Conservation (phyloP, 2,888 invertebrate species). For the Salticus scenicus region DNA sequence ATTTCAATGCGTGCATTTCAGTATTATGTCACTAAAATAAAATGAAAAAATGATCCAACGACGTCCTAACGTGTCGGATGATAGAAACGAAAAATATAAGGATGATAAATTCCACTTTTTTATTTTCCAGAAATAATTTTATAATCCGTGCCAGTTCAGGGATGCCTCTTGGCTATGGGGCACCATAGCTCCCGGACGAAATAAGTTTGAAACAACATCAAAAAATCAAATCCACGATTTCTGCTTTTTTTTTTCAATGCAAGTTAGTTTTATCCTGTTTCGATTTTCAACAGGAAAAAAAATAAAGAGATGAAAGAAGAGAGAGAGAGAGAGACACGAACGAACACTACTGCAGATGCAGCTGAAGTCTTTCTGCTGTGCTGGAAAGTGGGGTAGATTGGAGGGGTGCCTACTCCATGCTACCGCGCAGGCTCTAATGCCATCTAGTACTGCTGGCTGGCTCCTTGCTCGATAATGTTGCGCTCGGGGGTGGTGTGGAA, state of each 20-base stretch:
- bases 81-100: background rate
- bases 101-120: conserved; percentile 10
- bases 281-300: conserved; percentile 28
- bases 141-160: conserved; percentile 44
- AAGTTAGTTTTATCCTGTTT: conserved; percentile 8
- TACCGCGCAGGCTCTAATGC: conserved; percentile 57
- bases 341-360: conserved; percentile 61
- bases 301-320: conserved; percentile 13
- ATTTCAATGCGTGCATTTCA: conserved; percentile 31
- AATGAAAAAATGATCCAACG: too few relatives aligned
- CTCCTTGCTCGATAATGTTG: conserved; percentile 68
- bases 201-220: conserved; percentile 6
- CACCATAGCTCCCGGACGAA: conserved; percentile 19
- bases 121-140: background rate
- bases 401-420: conserved; percentile 31
- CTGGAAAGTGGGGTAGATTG: conserved; percentile 22
- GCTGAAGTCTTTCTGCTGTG: conserved; percentile 52
- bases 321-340: conserved; percentile 26
- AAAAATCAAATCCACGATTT: conserved; percentile 16
- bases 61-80: background rate
- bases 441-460: conserved; percentile 42
- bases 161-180: background rate
- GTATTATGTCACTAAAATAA: too few relatives aligned
- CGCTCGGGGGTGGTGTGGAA: conserved; percentile 31
- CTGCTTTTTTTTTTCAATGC: conserved; percentile 2